These are phyloP conservation scores for Tenthredo distinguenda DNA, from an alignment of 2,888 invertebrate species.

Conservation along the genomic window DNA sequence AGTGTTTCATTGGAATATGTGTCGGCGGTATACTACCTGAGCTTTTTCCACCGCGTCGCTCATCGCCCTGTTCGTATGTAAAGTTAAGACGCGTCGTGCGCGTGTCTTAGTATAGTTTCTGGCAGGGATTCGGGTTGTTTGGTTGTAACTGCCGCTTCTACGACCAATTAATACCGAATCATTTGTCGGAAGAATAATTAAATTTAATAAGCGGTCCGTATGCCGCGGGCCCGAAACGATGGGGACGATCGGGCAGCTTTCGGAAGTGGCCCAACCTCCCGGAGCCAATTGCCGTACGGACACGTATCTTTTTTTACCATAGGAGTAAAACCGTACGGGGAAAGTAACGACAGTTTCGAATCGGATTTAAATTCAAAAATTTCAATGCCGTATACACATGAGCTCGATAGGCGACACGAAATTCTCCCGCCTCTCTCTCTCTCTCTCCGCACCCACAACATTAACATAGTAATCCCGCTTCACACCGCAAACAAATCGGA, in stretches of 20 bases:
- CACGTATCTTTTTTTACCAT: neutral
- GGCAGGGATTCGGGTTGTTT: slow-evolving; percentile 36
- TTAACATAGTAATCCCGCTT: slow-evolving; percentile 13
- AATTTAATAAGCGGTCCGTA: slow-evolving; percentile 57
- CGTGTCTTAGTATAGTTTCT: slow-evolving; percentile 30
- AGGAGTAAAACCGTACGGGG: neutral
- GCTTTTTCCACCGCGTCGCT: neutral
- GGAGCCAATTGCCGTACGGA: neutral
- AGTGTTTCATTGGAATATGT: neutral
- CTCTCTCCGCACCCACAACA: neutral
- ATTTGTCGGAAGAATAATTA: slow-evolving; percentile 59
- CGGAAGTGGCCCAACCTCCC: slow-evolving; percentile 39
- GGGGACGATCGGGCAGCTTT: neutral
- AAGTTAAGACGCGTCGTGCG: slow-evolving; percentile 12
- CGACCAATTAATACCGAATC: slow-evolving; percentile 59
- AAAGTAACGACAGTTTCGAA: slow-evolving; percentile 37
- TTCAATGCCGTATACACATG: neutral
- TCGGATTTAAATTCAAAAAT: slow-evolving; percentile 45
- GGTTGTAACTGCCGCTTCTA: slow-evolving; percentile 47
- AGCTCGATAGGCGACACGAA: neutral
- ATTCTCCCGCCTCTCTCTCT: neutral
- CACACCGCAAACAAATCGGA: slow-evolving; percentile 34
- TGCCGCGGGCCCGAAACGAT: slow-evolving; percentile 20
- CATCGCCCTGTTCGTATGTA: slow-evolving; percentile 3
- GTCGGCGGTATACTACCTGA: slow-evolving; percentile 15